A percentile compares a stretch with the other conserved stretches of the same genome.
Conservation (phyloP, 1,140 invertebrate species). For the Polypedilum pembai region DNA sequence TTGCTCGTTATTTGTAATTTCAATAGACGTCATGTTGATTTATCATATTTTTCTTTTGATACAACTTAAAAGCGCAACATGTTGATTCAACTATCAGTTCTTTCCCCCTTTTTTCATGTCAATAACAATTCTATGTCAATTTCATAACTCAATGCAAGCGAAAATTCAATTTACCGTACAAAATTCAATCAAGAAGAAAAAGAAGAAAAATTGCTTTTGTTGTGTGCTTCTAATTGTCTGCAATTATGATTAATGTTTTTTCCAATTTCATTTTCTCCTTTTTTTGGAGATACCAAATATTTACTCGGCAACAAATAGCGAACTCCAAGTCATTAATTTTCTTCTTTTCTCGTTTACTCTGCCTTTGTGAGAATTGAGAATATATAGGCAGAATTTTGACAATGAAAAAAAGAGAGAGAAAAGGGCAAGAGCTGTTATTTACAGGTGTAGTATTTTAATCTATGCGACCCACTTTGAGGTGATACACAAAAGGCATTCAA, state of each 20-base stretch:
- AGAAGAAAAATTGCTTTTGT: background rate
- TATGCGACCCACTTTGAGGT: background rate
- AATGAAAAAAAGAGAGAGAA: background rate
- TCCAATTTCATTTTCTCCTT: background rate
- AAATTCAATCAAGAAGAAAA: background rate
- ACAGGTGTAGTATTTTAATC: background rate
- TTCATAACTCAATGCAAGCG: too few species aligned
- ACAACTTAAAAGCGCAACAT: too few species aligned
- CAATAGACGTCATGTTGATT: too few species aligned
- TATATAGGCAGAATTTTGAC: background rate
- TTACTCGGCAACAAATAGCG: background rate
- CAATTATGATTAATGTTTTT: constrained; percentile 25
- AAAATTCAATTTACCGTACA: background rate
- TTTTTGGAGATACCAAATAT: background rate
- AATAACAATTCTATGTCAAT: too few species aligned
- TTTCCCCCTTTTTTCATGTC: too few species aligned
- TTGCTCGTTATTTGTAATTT: too few species aligned
- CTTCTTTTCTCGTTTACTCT: background rate
- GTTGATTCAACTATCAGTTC: too few species aligned
- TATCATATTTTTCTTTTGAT: too few species aligned
- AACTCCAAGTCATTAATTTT: constrained; percentile 26
- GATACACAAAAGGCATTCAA: background rate
- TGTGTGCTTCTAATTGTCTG: constrained; percentile 21
- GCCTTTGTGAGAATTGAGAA: background rate
- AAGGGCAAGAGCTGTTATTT: background rate